Base-by-base conservation (phyloP, 2,888 invertebrate genomes). In the Adineta ricciae region DNA sequence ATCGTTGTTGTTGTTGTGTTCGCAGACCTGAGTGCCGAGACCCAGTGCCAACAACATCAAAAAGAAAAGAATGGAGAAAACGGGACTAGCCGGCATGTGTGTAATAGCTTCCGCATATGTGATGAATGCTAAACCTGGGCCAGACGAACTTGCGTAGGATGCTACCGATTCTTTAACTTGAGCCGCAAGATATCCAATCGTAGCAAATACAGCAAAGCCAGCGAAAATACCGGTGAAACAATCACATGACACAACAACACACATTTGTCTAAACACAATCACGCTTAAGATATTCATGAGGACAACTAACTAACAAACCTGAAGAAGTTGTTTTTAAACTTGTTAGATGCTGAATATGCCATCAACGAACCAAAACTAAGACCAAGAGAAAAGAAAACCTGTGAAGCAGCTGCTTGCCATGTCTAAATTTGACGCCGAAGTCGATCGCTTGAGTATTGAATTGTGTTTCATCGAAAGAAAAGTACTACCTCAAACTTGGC, bases 391-490 rank as follows among this genome's bases (percentile, higher is more conserved):
- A 78, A 78, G 41, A 78, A 78, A 1, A 78, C 78, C 41, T 78
- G 78, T 2, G 78, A 41, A n/a, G 78, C 78, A n/a, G 78, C 78
- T 41, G 78, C 41, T 78, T 78, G 56, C 56, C 56, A 64, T 9
- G 56, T 64, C 56, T 64, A 27, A 11, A 64, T 27, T 5, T 27
- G 24, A 24, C 11, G 11, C 16, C n/a, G 24, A 64, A 21, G 9
- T 24, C 11, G n/a, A 24, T 64, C 11, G 5, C 2, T 64, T 27
- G 5, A 16, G 19, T 50, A 16, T 50, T 19, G 19, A 9, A 50
- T 49, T 49, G 14, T 49, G 49, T 49, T n/a, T n/a, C n/a, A n/a
- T n/a, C n/a, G n/a, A 11, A 46, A 46, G 46, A 46, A 8, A 46
- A 46, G 5, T 11, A 8, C 9, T 50, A 50, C 50, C 50, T 50